Percentiles rank a stretch among this genome's conserved stretches.
phyloP scores from a whole-genome alignment of 2,888 invertebrate species.

The Eupithecia subumbrata region DNA sequence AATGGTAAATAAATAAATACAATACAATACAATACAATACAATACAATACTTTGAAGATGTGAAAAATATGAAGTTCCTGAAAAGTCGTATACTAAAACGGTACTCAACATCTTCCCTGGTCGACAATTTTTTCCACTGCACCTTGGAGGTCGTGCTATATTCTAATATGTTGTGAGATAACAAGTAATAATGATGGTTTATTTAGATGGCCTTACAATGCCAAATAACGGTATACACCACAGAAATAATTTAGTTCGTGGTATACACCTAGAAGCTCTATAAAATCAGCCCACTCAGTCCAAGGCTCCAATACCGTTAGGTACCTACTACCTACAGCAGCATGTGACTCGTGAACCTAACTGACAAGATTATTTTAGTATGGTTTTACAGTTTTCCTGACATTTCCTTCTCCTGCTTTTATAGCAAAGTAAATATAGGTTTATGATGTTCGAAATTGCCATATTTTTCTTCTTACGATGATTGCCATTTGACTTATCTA shows the following conservation, averaged over 20 bases:
- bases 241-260: not conserved
- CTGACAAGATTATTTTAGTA: not conserved
- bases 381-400: not conserved
- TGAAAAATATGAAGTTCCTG: too few relatives aligned
- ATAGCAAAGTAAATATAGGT: not conserved
- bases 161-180: not conserved
- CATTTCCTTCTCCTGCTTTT: not conserved
- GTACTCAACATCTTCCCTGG: not conserved
- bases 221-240: not conserved
- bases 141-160: not conserved
- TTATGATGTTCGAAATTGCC: not conserved
- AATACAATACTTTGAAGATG: too few relatives aligned
- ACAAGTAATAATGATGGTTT: not conserved
- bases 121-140: not conserved
- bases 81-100: too few relatives aligned
- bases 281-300: not conserved
- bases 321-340: not conserved
- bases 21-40: too few relatives aligned
- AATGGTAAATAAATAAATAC: too few relatives aligned
- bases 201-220: not conserved
- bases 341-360: not conserved
- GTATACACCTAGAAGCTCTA: not conserved
- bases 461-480: not conserved
- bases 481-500: not conserved
- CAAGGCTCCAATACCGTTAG: slow-evolving; percentile 5